Conservation (phyloP, 2,888 invertebrate species). For the Cistogaster globosa region DNA sequence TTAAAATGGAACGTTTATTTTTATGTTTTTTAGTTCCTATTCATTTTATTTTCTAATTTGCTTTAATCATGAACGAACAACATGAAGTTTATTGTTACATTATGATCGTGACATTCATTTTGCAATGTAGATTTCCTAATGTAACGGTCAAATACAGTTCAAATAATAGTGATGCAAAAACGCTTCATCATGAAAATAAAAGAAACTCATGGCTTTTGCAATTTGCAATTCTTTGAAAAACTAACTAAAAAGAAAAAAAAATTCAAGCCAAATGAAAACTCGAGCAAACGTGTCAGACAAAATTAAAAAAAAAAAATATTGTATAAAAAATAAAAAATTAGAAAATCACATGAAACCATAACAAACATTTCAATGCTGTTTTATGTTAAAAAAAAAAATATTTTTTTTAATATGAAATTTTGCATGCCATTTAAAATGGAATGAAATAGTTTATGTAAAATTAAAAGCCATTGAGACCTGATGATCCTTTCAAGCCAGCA, state of each 20-base stretch:
- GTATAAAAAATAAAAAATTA: neutral
- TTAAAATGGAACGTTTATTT: neutral
- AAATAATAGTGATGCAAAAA: constrained; percentile 26
- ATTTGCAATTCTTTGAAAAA: constrained; percentile 49
- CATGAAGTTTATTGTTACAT: constrained; percentile 59
- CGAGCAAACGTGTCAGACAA: constrained; percentile 61
- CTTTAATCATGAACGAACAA: constrained; percentile 44
- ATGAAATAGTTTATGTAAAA: constrained; percentile 15
- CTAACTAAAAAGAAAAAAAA: constrained; percentile 25
- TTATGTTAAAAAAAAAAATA: too few species aligned
- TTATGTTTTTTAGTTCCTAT: neutral
- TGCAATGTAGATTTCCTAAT: constrained; percentile 57
- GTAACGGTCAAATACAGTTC: constrained; percentile 57
- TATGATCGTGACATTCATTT: constrained; percentile 71
- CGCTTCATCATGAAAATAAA: constrained; percentile 22
- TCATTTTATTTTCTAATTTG: constrained; percentile 36
- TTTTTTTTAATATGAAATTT: neutral
- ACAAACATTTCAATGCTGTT: constrained; percentile 48
- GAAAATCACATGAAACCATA: constrained; percentile 17
- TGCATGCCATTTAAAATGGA: constrained; percentile 25
- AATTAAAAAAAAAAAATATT: neutral
- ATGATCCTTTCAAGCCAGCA: constrained; percentile 57
- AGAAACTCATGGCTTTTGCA: constrained; percentile 32
- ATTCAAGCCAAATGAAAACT: constrained; percentile 46
- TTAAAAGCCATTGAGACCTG: constrained; percentile 50